Evolutionary conservation across 2,113 vertebrate species (phyloP).

Genomic region (Zeus faber): DNA sequence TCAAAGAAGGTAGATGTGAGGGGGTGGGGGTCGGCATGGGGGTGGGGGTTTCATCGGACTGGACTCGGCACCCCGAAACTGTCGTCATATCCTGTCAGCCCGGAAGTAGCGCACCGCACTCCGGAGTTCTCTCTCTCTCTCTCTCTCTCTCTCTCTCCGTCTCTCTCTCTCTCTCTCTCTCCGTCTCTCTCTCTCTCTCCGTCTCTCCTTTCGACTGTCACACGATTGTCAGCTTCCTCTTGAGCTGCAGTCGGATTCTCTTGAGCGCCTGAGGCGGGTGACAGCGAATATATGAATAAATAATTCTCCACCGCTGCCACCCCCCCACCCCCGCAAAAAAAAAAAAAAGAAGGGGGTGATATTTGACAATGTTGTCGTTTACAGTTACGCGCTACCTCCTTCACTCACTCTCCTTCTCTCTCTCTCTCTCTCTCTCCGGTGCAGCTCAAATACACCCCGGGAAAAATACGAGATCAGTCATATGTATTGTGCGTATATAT

Average conservation of each 20-base stretch:
- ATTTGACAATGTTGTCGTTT: conserved; percentile 63
- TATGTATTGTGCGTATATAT: conserved; percentile 17
- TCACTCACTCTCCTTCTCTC: not conserved
- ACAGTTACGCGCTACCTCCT: conserved; percentile 38
- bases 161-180: conserved; percentile 17
- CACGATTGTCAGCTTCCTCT: conserved; percentile 64
- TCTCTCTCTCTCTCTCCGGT: not conserved
- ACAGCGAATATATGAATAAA: conserved; percentile 70
- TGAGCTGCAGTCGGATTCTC: conserved; percentile 58
- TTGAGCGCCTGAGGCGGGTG: conserved; percentile 56
- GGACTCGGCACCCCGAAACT: no score
- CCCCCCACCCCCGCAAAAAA: conserved; percentile 1
- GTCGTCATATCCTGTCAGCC: no score
- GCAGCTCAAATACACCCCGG: not conserved
- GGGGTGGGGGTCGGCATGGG: not conserved
- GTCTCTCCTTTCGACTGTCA: conserved; percentile 33
- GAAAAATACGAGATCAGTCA: not conserved
- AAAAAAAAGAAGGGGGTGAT: conserved; percentile 32
- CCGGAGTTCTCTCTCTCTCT: not conserved
- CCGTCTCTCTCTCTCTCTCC: conserved; percentile 38
- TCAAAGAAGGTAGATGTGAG: not conserved
- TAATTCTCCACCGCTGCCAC: conserved; percentile 33
- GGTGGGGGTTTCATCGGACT: not conserved
- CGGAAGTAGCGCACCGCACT: no score
- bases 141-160: not conserved